Base-by-base conservation (phyloP, 2,797 vertebrate genomes). In the Podargus strigoides region DNA sequence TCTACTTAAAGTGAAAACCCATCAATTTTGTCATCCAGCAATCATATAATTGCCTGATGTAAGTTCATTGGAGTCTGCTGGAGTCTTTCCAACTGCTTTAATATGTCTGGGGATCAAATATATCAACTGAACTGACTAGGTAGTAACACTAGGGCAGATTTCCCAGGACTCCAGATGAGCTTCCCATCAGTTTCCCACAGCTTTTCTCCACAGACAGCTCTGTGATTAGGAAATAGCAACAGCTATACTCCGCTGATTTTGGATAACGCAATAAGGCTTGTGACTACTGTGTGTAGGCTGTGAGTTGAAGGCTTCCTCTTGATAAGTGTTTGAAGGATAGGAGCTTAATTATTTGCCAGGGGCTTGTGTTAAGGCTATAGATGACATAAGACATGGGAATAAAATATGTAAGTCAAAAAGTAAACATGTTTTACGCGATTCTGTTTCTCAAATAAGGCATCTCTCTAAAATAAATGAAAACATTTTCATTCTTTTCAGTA, bases 51-150 rank as follows among this genome's bases (percentile, higher is more conserved):
- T 87, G 32, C 46, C 75, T 96, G 78, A 83, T 68, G 39, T 72
- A 87, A 95, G 46, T 58, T 62, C 36, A 13, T 5, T 84, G 85
- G 62, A 88, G 90, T 66, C 69, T 91, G 75, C 39, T 92, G 90
- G 92, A 93, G 20, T 47, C 21, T 78, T 85, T 96, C 94, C 90
- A 96, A 59, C 21, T 28, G 20, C 55, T 89, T 89, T 92, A 89
- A 66, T 87, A 78, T 75, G 26, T 66, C 82, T 78, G 36, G 66
- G 55, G 87, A 85, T 72, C 15, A 85, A 92, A 87, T 91, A 78
- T 34, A 68, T 94, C 75, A 87, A 64, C 34, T 36, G 56, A 93
- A 92, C 21, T 87, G 60, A 83, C 27, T 64, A 85, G 78, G 78
- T 34, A 93, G 49, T 69, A 60, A 81, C 3, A 2, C 47, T 46